Evolutionary conservation across 1,140 invertebrate genomes (phyloP).

Genomic region (Diorhabda carinulata): DNA sequence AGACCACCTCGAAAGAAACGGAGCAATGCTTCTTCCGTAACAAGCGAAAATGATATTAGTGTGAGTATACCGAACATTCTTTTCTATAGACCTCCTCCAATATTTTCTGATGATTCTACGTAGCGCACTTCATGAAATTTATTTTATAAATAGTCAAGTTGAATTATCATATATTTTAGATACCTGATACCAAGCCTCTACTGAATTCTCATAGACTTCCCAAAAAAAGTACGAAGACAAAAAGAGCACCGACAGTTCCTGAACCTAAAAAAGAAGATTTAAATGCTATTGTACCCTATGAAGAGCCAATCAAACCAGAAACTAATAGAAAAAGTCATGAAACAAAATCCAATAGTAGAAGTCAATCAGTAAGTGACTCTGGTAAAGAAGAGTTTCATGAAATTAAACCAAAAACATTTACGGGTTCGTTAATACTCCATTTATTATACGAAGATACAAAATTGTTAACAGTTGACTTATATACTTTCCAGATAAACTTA

Average conservation of each 20-base stretch:
- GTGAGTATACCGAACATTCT: conserved; percentile 25
- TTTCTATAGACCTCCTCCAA: no score
- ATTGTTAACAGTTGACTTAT: conserved; percentile 6
- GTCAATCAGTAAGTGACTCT: background rate
- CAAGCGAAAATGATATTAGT: conserved; percentile 56
- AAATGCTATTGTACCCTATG: conserved; percentile 48
- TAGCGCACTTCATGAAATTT: background rate
- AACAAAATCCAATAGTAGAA: conserved; percentile 13
- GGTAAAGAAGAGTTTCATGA: conserved; percentile 47
- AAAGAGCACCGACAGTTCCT: conserved; percentile 46
- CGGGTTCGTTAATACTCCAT: conserved; percentile 16
- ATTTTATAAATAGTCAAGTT: background rate
- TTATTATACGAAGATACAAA: background rate
- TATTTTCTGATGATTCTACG: background rate
- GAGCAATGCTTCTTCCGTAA: conserved; percentile 56
- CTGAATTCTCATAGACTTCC: conserved; percentile 23
- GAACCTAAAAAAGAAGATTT: conserved; percentile 46
- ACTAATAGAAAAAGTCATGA: conserved; percentile 50
- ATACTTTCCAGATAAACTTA: conserved; percentile 39
- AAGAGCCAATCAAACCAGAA: conserved; percentile 50
- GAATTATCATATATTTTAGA: conserved; percentile 19
- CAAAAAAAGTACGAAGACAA: conserved; percentile 42
- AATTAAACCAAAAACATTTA: conserved; percentile 46
- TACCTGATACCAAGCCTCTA: conserved; percentile 38
- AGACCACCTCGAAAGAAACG: conserved; percentile 58